Evolutionary conservation across 2,113 vertebrate genomes (phyloP).

Genomic region (Ceratotherium simum): DNA sequence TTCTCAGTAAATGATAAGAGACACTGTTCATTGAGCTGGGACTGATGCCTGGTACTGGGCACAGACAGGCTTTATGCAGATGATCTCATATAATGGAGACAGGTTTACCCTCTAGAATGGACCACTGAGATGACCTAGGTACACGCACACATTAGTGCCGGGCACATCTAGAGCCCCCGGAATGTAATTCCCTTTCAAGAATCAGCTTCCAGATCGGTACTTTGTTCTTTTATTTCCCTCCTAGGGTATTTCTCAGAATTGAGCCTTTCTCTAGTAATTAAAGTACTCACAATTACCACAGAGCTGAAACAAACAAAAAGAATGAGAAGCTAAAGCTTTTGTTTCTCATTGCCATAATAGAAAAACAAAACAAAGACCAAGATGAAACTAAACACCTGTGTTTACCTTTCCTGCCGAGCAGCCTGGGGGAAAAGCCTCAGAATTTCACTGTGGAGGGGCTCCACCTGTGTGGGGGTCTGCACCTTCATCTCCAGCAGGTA

Average conservation of each 20-base stretch:
- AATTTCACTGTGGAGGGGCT: constrained; percentile 89
- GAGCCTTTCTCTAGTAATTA: neutral
- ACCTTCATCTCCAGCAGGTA: constrained; percentile 94
- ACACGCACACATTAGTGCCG: accelerated
- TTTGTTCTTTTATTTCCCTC: neutral
- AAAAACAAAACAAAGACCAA: neutral
- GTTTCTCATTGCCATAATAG: neutral
- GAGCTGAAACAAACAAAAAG: neutral
- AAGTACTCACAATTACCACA: neutral
- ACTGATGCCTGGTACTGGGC: neutral
- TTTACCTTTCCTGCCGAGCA: constrained; percentile 91
- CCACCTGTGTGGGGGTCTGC: constrained; percentile 84
- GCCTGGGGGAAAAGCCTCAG: constrained; percentile 91
- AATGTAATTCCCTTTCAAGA: neutral
- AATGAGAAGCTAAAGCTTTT: neutral
- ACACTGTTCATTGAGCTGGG: neutral
- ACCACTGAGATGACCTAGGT: neutral
- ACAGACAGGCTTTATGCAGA: neutral
- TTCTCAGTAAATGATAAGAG: neutral
- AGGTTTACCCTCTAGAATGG: neutral
- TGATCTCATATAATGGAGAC: neutral
- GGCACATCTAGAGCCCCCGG: accelerated
- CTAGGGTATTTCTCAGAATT: neutral
- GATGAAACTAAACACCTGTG: neutral
- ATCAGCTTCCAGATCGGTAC: neutral